These are phyloP conservation scores for Onychorhynchus coronatus DNA, from an alignment of 2,113 vertebrate species.

Conservation along the genomic window DNA sequence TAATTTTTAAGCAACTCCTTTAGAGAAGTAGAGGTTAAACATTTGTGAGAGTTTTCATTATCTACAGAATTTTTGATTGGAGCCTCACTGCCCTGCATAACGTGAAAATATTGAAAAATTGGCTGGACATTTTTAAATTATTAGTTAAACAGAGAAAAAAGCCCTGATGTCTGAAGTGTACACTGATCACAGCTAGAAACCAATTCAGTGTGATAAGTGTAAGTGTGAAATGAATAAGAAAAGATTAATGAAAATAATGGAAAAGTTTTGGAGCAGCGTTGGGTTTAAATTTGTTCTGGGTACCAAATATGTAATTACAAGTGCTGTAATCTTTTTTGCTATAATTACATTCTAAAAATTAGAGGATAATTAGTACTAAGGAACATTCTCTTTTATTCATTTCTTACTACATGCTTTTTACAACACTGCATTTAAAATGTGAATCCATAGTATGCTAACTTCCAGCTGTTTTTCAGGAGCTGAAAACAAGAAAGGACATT, in stretches of 20 bases:
- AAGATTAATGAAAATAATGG: not conserved
- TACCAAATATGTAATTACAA: not conserved
- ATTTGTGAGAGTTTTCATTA: not conserved
- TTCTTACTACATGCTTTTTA: not conserved
- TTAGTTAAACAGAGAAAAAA: not conserved
- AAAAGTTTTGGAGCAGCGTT: not conserved
- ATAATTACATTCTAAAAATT: not conserved
- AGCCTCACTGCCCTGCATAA: not conserved
- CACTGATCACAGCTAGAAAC: not conserved
- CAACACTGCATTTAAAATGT: not conserved
- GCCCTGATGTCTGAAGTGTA: not conserved
- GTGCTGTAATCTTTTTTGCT: not conserved
- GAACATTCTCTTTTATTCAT: not conserved
- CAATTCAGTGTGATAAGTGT: not conserved
- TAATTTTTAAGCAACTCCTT: not conserved
- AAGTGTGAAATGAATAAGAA: slow-evolving; percentile 13
- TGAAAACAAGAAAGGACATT: not conserved
- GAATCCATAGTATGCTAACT: not conserved
- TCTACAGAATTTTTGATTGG: not conserved
- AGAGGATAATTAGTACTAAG: not conserved
- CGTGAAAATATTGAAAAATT: not conserved
- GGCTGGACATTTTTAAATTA: not conserved
- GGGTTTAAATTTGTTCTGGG: not conserved
- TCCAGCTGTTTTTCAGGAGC: not conserved
- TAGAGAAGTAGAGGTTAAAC: not conserved